These are phyloP conservation scores for Prolemur simus DNA, from an alignment of 2,113 vertebrate species.

Conservation along the genomic window DNA sequence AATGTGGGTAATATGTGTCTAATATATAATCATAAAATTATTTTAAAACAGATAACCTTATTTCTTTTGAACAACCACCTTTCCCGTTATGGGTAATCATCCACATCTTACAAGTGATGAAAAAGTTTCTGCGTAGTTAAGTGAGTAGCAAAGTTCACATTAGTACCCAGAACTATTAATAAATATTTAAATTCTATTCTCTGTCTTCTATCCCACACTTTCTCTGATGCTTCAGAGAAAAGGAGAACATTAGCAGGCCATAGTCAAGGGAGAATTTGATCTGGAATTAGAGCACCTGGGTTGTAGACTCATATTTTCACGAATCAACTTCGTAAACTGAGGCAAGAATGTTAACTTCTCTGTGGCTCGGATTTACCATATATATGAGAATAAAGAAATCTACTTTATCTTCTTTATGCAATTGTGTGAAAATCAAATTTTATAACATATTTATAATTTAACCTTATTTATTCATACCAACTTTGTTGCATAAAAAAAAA, in stretches of 20 bases:
- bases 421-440: not conserved
- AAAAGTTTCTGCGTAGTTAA: not conserved
- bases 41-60: not conserved
- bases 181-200: not conserved
- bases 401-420: not conserved
- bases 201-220: not conserved
- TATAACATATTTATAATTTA: not conserved
- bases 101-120: not conserved
- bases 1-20: not conserved
- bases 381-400: not conserved
- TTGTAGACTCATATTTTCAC: not conserved
- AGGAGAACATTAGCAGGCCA: not conserved
- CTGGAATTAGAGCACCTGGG: not conserved
- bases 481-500: not conserved
- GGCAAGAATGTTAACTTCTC: not conserved
- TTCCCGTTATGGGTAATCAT: not conserved
- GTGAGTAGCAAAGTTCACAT: not conserved
- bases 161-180: not conserved
- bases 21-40: not conserved
- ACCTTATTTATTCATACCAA: not conserved
- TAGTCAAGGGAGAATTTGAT: not conserved
- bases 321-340: not conserved
- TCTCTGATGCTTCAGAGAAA: not conserved
- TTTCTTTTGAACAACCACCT: not conserved
- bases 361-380: not conserved